Base-by-base conservation (phyloP, 1,140 invertebrate species). In the Triops longicaudatus region DNA sequence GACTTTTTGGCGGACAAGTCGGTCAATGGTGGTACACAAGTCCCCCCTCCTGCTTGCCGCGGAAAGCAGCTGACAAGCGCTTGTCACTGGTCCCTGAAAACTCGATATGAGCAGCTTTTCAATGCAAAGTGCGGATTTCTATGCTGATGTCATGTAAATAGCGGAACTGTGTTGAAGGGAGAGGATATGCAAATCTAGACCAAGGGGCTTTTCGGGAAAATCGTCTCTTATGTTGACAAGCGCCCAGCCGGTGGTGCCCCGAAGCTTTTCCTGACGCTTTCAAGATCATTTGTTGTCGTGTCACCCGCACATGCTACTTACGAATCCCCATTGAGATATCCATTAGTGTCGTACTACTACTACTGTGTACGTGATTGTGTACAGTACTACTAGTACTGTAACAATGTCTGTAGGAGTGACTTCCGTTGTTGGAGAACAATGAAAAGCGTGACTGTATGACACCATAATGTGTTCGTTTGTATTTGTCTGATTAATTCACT, bases 301-400 rank as follows among this genome's bases (percentile, higher is more conserved):
- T 63, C 50, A 63, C 22, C 50, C 17, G 50, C 50, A 63, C 50
- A 63, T 63, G 50, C 50, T 63, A 63, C 44, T 63, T 7, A 22
- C 44, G 44, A 63, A 63, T 63, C 44, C 44, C 44, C 44, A 63
- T 63, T 63, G 44, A 63, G 44, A 63, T 63, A n/a, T 63, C 44
- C 44, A 63, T 11, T 63, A 63, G 44, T 11, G 44, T 63, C 44
- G 44, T n/a, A n/a, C n/a, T n/a, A n/a, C n/a, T n/a, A n/a, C n/a
- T n/a, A n/a, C n/a, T n/a, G n/a, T n/a, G n/a, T n/a, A n/a, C n/a
- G n/a, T n/a, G 44, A 63, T 63, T 63, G 44, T 63, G 14, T 4
- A 5, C 44, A 22, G 22, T 63, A 63, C 14, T 5, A 2, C 31
- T 37, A 7, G 31, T 37, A 37, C 31, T 4, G 31, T 37, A 37